Evolutionary conservation across 2,888 invertebrate genomes (phyloP), one percentile per base, ranked within the genome.

Genomic region (Achlya flavicornis): DNA sequence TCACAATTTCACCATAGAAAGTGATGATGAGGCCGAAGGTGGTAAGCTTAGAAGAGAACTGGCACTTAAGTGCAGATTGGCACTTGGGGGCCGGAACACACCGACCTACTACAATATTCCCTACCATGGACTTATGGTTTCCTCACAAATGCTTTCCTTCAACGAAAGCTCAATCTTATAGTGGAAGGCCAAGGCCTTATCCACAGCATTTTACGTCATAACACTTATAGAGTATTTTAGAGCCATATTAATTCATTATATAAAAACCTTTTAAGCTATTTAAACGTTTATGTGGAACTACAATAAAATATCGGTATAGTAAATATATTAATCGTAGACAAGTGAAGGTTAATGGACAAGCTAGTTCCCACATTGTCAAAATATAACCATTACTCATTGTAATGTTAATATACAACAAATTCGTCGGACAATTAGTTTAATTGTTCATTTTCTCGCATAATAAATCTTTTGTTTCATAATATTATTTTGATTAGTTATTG

Each of bases 331-430:
- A 59, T 63, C 57, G 63, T 57, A 72, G 76, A 76, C 77, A 76
- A 66, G 67, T 67, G 78, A 79, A 80, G 79, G 79, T 76, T 79
- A 80, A 79, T 77, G 74, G 72, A 68, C 67, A 67, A 73, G 73
- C 79, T 72, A 72, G 58, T 63, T 64, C 64, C 62, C 68, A 63
- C 67, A 74, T 67, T 75, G 75, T 75, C 76, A 71, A 74, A 72
- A 60, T 61, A 64, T 64, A 65, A 73, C 74, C 72, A 69, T 76
- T 79, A 79, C 68, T 74, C 73, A 72, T 68, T 66, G 58, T 59
- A 68, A 66, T 67, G 68, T 62, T 73, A 72, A 74, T 73, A 71
- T 16, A 19, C 60, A 41, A 38, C 41, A 60, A 41, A 60, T 60
- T 19, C 60, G 68, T 70, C 71, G 66, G 66, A 66, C 66, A 69